phyloP scores from a whole-genome alignment of 2,113 vertebrate species.

The Xiphophorus hellerii region DNA sequence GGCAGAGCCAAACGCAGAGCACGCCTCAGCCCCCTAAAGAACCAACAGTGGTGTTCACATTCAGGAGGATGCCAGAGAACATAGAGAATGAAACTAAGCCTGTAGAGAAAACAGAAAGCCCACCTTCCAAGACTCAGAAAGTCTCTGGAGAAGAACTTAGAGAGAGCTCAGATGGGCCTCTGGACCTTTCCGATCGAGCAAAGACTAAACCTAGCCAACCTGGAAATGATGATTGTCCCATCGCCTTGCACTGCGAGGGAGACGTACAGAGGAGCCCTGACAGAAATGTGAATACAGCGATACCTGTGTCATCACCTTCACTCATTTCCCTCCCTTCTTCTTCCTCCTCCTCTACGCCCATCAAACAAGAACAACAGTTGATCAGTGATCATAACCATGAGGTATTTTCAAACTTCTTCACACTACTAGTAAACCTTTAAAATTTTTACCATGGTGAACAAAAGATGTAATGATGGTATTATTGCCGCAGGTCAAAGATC shows the following conservation, averaged over 20 bases:
- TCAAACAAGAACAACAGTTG: conserved; percentile 49
- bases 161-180: conserved; percentile 65
- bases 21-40: conserved; percentile 21
- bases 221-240: background rate
- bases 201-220: conserved; percentile 52
- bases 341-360: conserved; percentile 20
- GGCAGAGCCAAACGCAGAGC: conserved; percentile 29
- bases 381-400: conserved; percentile 40
- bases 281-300: conserved; percentile 7
- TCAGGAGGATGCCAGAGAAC: conserved; percentile 43
- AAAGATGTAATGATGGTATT: conserved; percentile 14
- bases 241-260: conserved; percentile 10
- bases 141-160: conserved; percentile 46
- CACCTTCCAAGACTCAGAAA: conserved; percentile 17
- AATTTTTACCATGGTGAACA: no score
- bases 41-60: conserved; percentile 52
- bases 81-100: conserved; percentile 23
- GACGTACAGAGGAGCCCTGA: conserved; percentile 25
- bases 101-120: conserved; percentile 46
- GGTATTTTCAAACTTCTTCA: conserved; percentile 47
- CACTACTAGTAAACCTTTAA: background rate
- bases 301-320: conserved; percentile 20
- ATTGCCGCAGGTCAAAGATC: conserved; percentile 40
- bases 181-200: conserved; percentile 78
- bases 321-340: conserved; percentile 25